A percentile compares a stretch with the other conserved stretches of the same genome.
Evolutionary conservation across 1,140 invertebrate species (phyloP).

Genomic region (Neelides sp.): DNA sequence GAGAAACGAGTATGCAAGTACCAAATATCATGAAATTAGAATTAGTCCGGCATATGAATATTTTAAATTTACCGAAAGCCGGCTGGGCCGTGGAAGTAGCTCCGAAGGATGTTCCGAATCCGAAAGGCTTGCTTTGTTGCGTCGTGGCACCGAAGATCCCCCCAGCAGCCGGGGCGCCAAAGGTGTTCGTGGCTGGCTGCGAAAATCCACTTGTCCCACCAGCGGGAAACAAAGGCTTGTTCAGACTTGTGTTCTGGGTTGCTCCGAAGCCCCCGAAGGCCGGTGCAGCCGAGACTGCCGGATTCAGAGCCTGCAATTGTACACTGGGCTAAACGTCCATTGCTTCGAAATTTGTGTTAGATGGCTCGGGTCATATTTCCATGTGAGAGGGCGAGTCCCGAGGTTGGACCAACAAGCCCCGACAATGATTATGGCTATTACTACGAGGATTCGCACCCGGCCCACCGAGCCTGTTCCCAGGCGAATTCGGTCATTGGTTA

Average conservation of each 20-base stretch:
- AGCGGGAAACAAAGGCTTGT: slow-evolving; percentile 23
- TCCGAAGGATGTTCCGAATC: slow-evolving; percentile 36
- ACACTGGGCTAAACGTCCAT: too few relatives aligned
- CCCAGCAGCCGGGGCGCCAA: slow-evolving; percentile 33
- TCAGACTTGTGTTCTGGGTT: slow-evolving; percentile 15
- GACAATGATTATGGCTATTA: too few relatives aligned
- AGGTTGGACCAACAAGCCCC: too few relatives aligned
- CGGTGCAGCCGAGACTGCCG: slow-evolving; percentile 13
- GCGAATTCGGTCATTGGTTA: too few relatives aligned
- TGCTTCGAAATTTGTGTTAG: too few relatives aligned
- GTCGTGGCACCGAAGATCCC: background rate
- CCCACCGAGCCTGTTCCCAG: too few relatives aligned
- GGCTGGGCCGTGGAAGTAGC: slow-evolving; percentile 44
- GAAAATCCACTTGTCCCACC: slow-evolving; percentile 38
- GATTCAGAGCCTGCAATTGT: too few relatives aligned
- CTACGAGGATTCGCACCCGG: too few relatives aligned
- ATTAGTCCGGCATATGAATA: background rate
- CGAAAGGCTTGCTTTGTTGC: slow-evolving; percentile 10
- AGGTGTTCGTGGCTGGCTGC: slow-evolving; percentile 36
- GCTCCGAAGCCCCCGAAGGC: slow-evolving; percentile 22
- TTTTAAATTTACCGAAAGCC: slow-evolving; percentile 33
- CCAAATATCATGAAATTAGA: background rate
- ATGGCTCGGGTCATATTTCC: too few relatives aligned
- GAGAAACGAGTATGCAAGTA: too few relatives aligned
- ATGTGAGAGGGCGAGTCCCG: too few relatives aligned